Base-by-base conservation (phyloP, 2,888 invertebrate genomes). In the Leptinotarsa peninsularis region DNA sequence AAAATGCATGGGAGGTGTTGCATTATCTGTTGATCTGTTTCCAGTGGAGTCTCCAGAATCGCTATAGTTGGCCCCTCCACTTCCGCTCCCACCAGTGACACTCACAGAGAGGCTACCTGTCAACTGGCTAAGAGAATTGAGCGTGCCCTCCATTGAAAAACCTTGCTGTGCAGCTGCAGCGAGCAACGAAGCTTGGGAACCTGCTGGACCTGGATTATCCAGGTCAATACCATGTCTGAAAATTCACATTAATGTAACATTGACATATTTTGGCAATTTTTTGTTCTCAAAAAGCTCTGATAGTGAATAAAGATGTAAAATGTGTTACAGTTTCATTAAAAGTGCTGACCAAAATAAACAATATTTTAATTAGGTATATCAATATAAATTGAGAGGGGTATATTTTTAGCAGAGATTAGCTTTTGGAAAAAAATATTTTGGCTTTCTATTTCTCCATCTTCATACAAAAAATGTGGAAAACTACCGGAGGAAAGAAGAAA, bases 1-100 rank as follows among this genome's bases (percentile, higher is more conserved):
- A 86, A 96, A 96, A 88, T 96, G 96, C 95, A 96, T 96, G 0
- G 96, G 96, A 15, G 96, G 96, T 66, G 96, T 96, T 13, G 94
- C 94, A 84, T 96, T 96, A 85, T 96, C 95, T n/a, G 93, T 93
- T 0, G 95, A 95, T 74, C 95, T 90, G 60, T 92, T 93, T 1
- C 93, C 94, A 71, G 94, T 93, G 81, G 95, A 95, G 83, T 96
- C 95, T 0, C 95, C 95, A 80, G 95, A 95, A 85, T 96, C 96
- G 56, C 95, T 95, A 84, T 94, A 93, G 43, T 93, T 94, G n/a
- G 94, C 93, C 0, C 92, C 91, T 15, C 93, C 93, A 18, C 94
- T 93, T 0, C 92, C 91, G 2, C 56, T 49, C 2, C 69, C 58
- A 10, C 70, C 58, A 10, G 86, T 84, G 1, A 87, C 87, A 78